Base-by-base conservation (phyloP, 2,888 invertebrate species). In the Sphecodes monilicornis region DNA sequence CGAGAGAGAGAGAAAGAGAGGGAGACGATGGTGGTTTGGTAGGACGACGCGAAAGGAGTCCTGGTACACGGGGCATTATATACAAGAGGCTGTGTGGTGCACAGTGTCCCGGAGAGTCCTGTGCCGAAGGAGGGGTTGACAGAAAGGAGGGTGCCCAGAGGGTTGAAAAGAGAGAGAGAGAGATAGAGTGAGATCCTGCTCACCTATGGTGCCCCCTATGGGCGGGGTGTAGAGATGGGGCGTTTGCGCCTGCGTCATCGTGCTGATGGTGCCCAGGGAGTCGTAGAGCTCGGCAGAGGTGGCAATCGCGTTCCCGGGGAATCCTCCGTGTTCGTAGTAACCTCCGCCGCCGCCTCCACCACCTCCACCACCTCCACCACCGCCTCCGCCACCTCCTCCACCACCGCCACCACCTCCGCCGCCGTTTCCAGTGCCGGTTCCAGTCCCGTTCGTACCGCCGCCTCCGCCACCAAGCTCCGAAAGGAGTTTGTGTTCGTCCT, bases 401-500 rank as follows among this genome's bases (percentile, higher is more conserved):
- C 92, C 94, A 88, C 95, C 74, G 82, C 69, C 69, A 26, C 69
- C 69, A 26, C 69, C 68, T 36, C 68, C 94, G 86, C 94, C 94
- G 88, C 93, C 93, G 84, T 91, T 94, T 88, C 95, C 95, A 73
- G 95, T 95, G 68, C 95, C 95, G 77, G 92, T 93, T 78, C 92
- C 92, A 54, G 92, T 92, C 29, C 93, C 94, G 78, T 93, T 94
- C 32, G 94, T 90, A 29, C 94, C 92, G 82, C 96, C 92, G 84
- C 96, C 92, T 80, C 91, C 87, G 81, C 92, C 89, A 95, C 95
- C 97, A 71, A 98, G 96, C 94, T 98, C 98, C 72, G 98, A 98
- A 87, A 98, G 95, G 75, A 98, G 95, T 95, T 98, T 98, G 95
- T 98, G 98, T 94, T 98, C 98, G 95, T 98, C 98, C 95, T 98